Percentiles rank a stretch among this genome's conserved stretches.
phyloP scores from a whole-genome alignment of 2,888 invertebrate genomes.

The Lithophane leautieri region DNA sequence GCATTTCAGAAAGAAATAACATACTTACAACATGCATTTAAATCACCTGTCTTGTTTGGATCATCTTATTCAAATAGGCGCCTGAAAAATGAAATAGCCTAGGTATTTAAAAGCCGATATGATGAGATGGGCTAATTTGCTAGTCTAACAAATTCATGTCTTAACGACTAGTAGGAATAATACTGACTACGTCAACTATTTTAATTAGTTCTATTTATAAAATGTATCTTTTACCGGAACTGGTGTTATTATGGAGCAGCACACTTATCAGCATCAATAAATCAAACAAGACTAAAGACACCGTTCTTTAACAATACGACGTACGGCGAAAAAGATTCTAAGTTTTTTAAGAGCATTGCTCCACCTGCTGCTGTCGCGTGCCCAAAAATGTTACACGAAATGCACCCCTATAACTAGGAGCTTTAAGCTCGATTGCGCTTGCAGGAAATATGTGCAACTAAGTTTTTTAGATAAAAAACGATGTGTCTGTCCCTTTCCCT shows the following conservation, averaged over 20 bases:
- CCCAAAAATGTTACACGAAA: constrained; percentile 64
- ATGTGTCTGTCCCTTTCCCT: constrained; percentile 78
- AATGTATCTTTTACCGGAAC: constrained; percentile 38
- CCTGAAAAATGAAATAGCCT: background rate
- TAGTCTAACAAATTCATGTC: background rate
- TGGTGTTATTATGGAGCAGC: constrained; percentile 34
- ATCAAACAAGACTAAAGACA: constrained; percentile 75
- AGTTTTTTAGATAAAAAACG: constrained; percentile 85
- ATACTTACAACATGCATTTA: background rate
- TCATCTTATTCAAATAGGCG: background rate
- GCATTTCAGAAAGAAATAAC: background rate
- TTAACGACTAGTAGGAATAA: constrained; percentile 5
- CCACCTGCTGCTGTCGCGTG: constrained; percentile 90
- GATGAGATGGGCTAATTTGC: background rate
- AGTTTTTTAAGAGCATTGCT: constrained; percentile 86
- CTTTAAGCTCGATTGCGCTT: constrained; percentile 62
- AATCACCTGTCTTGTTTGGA: background rate
- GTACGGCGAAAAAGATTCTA: constrained; percentile 83
- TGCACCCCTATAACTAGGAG: constrained; percentile 52
- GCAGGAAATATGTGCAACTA: constrained; percentile 62
- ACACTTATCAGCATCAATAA: constrained; percentile 67
- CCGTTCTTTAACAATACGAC: constrained; percentile 81
- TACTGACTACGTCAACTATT: constrained; percentile 16
- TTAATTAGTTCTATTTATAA: constrained; percentile 20
- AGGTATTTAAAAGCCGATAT: background rate